These are phyloP conservation scores for Dallia pectoralis DNA, from an alignment of 2,797 vertebrate genomes.

Conservation along the genomic window DNA sequence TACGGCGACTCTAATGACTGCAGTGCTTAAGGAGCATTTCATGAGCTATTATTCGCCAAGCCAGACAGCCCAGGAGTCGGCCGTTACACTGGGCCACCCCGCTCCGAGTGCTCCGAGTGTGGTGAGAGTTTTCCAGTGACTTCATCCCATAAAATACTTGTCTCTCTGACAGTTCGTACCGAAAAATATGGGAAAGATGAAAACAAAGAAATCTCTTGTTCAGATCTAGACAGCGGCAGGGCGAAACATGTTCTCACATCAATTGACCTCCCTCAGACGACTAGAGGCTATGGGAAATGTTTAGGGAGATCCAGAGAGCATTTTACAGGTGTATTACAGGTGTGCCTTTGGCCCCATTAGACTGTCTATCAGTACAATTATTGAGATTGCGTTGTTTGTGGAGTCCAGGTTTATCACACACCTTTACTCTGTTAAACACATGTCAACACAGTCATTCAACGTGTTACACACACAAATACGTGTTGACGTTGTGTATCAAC, in stretches of 20 bases:
- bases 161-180: too few species aligned
- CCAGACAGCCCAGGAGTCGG: conserved; percentile 10
- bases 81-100: conserved; percentile 1
- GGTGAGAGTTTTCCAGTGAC: conserved; percentile 29
- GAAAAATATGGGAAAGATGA: background rate
- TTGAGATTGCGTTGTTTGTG: background rate
- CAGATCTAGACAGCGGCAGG: background rate
- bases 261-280: background rate
- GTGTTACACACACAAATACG: background rate
- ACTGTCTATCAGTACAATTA: background rate
- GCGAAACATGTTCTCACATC: conserved; percentile 11
- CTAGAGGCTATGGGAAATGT: conserved; percentile 1
- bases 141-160: conserved; percentile 40
- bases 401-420: conserved; percentile 3
- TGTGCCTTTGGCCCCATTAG: background rate
- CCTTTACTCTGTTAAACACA: background rate
- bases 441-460: background rate
- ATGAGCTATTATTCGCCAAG: conserved; percentile 28
- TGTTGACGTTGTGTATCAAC: background rate
- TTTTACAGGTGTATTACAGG: background rate
- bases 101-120: conserved; percentile 4
- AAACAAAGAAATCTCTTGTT: background rate
- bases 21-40: conserved; percentile 24
- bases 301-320: background rate
- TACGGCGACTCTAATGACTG: conserved; percentile 22